Conservation (phyloP, 1,140 invertebrate genomes). For the Drosophila rufa region DNA sequence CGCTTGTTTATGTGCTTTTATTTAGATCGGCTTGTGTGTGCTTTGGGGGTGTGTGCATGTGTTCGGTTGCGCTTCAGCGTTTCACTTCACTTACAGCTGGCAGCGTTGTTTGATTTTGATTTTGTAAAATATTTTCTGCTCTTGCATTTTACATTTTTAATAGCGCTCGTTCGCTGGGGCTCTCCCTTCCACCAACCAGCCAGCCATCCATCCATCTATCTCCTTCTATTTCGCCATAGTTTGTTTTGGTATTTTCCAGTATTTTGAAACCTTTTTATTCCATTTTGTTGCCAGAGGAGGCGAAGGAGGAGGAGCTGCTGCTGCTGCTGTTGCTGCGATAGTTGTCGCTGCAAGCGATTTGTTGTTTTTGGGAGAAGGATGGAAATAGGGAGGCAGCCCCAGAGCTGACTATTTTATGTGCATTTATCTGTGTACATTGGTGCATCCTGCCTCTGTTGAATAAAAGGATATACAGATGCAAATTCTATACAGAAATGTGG, state of each 20-base stretch:
- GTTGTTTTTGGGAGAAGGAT: slow-evolving; percentile 40
- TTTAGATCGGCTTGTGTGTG: slow-evolving; percentile 10
- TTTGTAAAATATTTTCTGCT: slow-evolving; percentile 81
- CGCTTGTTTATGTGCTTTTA: neutral
- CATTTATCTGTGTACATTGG: slow-evolving; percentile 52
- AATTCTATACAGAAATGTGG: slow-evolving; percentile 53
- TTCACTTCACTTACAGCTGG: slow-evolving; percentile 74
- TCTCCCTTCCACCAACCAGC: neutral
- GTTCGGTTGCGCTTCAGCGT: slow-evolving; percentile 58
- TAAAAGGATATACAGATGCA: slow-evolving; percentile 77
- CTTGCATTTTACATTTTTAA: slow-evolving; percentile 73
- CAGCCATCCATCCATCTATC: neutral
- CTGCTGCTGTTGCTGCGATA: slow-evolving; percentile 26
- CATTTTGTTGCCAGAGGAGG: slow-evolving; percentile 14
- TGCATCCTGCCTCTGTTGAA: slow-evolving; percentile 49
- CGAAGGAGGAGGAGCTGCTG: neutral
- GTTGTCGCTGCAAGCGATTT: slow-evolving; percentile 77
- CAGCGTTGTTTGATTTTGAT: slow-evolving; percentile 82
- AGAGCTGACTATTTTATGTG: slow-evolving; percentile 70
- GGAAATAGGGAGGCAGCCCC: slow-evolving; percentile 1
- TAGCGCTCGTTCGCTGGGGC: slow-evolving; percentile 21
- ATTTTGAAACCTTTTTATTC: slow-evolving; percentile 13
- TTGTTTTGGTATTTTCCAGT: slow-evolving; percentile 47
- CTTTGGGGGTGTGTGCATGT: slow-evolving; percentile 36
- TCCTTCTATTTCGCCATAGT: slow-evolving; percentile 10